Evolutionary conservation across 1,140 invertebrate species (phyloP), one percentile per base, ranked within the genome.

Genomic region (Drosophila littoralis): DNA sequence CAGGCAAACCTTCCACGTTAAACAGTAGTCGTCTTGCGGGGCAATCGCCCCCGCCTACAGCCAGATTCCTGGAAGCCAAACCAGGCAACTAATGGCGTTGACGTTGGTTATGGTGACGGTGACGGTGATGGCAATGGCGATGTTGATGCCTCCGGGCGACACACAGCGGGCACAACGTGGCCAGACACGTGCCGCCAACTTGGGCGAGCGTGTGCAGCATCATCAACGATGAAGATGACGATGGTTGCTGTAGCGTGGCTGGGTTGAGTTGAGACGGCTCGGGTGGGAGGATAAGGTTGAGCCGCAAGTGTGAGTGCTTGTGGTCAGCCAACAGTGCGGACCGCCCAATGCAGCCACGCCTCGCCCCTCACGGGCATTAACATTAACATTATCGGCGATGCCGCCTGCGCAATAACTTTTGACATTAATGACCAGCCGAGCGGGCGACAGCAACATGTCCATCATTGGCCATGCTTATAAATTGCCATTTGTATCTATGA

Each of bases 401-500:
- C 84, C 77, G 84, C 75, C 85, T 83, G 76, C 79, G 84, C 83
- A 83, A 88, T 88, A 88, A 88, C 83, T 88, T 88, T 88, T 84
- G 84, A 80, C 80, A 89, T 89, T 89, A 89, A 89, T 89, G 84
- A 81, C 80, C 84, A 64, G 64, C 52, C 46, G 28, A 55, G 57
- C 42, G 58, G 42, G 67, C 71, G 50, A 71, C 60, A 59, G n/a
- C 46, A 32, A 42, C 74, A 70, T 79, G 75, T 78, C 78, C 71
- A 74, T 66, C 61, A 43, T 71, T 60, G 61, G 63, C 50, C 78
- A 67, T 72, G 72, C 71, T 81, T 85, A 64, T 85, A 82, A 86
- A 77, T 86, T 88, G 83, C 64, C 80, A 81, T 89, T 89, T 89
- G 84, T 89, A 84, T 80, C 79, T 45, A 48, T 17, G 15, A 36